A percentile compares a stretch with the other conserved stretches of the same genome.
phyloP scores from a whole-genome alignment of 2,888 invertebrate species.

The Scaeva pyrastri region DNA sequence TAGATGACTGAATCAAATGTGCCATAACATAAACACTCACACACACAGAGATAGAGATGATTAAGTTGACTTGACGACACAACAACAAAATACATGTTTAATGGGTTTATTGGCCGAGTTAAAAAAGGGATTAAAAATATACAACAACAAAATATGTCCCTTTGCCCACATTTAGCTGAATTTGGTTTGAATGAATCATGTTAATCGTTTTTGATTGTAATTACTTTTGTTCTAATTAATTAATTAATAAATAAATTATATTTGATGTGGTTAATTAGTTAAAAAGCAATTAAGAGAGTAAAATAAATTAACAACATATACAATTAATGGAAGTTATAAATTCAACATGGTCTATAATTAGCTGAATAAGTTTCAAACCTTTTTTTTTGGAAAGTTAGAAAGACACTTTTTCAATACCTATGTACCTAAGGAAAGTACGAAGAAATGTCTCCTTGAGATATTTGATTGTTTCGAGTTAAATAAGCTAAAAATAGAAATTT shows the following conservation, averaged over 20 bases:
- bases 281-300: not conserved
- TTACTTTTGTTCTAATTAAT: constrained; percentile 13
- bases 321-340: no score
- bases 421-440: no score
- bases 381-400: no score
- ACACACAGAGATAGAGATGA: constrained; percentile 1
- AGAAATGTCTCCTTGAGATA: no score
- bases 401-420: no score
- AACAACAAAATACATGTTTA: not conserved
- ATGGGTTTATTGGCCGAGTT: constrained; percentile 34
- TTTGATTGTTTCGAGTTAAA: no score
- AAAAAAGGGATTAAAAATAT: not conserved
- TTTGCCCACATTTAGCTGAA: not conserved
- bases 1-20: constrained; percentile 26
- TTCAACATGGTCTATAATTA: no score
- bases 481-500: no score
- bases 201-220: not conserved
- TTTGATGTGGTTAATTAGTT: not conserved
- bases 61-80: constrained; percentile 1
- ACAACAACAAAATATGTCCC: no score
- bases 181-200: constrained; percentile 1
- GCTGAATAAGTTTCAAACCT: no score
- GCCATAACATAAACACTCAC: no score
- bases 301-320: not conserved
- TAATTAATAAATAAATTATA: not conserved